phyloP scores from a whole-genome alignment of 2,797 vertebrate species.

The Australoheros facetus region DNA sequence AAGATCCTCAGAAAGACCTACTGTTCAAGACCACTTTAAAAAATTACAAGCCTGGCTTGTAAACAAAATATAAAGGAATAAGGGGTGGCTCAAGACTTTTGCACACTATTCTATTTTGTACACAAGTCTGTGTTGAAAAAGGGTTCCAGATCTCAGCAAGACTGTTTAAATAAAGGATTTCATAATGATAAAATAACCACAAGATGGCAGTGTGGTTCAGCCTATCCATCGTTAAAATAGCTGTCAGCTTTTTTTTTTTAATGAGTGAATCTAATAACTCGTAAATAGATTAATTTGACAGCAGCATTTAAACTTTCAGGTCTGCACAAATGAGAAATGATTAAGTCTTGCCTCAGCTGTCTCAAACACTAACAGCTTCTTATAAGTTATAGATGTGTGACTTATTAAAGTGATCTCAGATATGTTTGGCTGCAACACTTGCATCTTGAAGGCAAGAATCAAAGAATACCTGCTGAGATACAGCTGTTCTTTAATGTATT shows the following conservation, averaged over 20 bases:
- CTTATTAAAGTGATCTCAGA: conserved; percentile 18
- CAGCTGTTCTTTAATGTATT: conserved; percentile 54
- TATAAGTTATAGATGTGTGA: background rate
- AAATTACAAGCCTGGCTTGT: background rate
- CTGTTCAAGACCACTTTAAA: background rate
- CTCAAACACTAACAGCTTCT: background rate
- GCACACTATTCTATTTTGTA: background rate
- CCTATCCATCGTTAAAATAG: background rate
- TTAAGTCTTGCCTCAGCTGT: background rate
- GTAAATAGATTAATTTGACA: background rate
- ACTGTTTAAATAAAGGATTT: background rate
- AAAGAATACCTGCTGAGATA: conserved; percentile 32
- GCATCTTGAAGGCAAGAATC: conserved; percentile 13
- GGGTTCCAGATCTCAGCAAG: background rate
- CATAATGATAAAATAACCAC: conserved; percentile 36
- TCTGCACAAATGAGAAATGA: background rate
- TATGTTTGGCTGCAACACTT: conserved; percentile 4
- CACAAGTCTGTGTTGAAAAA: background rate
- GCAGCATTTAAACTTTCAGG: background rate
- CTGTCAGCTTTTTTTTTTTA: background rate
- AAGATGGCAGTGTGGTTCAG: conserved; percentile 59
- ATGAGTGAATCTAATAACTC: background rate
- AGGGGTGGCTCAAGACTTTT: background rate
- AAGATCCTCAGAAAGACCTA: background rate
- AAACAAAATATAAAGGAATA: background rate